Conservation (phyloP, 2,797 vertebrate species). For the Chelonia mydas region DNA sequence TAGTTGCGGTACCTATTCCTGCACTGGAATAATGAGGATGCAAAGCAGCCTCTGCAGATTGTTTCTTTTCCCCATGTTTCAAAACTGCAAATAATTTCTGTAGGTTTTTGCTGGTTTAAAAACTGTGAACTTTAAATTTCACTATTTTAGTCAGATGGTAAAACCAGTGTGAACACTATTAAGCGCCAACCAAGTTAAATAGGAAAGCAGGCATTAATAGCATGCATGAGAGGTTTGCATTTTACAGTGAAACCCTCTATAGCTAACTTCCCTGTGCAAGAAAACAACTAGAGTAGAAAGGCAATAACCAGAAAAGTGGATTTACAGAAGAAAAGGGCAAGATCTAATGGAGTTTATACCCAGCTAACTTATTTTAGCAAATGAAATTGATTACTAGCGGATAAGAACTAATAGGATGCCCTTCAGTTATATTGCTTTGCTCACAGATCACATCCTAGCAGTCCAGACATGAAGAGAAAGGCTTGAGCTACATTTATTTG, state of each 20-base stretch:
- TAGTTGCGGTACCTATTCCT: background rate
- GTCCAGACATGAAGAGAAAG: background rate
- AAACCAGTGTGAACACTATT: background rate
- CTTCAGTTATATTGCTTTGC: background rate
- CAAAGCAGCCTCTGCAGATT: background rate
- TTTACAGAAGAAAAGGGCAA: background rate
- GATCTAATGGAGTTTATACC: background rate
- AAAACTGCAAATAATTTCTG: background rate
- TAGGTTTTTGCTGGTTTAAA: background rate
- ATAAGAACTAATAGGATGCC: background rate
- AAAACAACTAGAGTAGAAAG: background rate
- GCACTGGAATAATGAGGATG: background rate
- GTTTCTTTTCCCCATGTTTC: background rate
- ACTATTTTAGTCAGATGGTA: background rate
- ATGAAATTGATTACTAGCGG: background rate
- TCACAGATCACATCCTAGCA: background rate
- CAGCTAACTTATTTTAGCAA: background rate
- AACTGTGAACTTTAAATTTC: background rate
- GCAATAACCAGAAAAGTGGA: background rate
- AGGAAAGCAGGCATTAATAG: background rate
- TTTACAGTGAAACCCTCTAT: background rate
- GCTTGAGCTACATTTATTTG: background rate
- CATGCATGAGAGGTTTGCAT: conserved; percentile 10
- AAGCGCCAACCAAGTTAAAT: background rate
- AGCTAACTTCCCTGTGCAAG: background rate